These are phyloP conservation scores for Diabrotica balteata DNA, from an alignment of 2,888 invertebrate genomes.

Conservation along the genomic window DNA sequence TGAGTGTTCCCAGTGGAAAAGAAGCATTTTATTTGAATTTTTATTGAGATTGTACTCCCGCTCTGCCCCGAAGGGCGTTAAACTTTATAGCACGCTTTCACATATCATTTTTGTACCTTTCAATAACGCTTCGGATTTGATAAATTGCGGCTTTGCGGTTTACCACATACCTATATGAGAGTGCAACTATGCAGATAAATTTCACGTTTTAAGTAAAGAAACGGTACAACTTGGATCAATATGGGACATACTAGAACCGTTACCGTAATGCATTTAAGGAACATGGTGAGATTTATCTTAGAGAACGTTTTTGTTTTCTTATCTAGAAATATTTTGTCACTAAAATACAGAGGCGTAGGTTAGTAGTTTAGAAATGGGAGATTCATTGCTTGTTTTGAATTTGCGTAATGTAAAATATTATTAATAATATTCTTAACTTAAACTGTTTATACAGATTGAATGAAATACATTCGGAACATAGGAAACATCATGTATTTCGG, in stretches of 20 bases:
- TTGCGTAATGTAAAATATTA: too few species aligned
- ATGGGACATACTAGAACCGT: neutral
- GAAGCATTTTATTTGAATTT: conserved; percentile 26
- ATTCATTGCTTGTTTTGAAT: too few species aligned
- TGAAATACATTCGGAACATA: too few species aligned
- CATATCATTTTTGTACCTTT: conserved; percentile 30
- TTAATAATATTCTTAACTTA: too few species aligned
- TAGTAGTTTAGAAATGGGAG: too few species aligned
- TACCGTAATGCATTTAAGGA: too few species aligned
- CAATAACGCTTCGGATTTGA: conserved; percentile 34
- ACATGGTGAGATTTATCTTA: too few species aligned
- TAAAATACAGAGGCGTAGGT: too few species aligned
- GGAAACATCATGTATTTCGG: too few species aligned
- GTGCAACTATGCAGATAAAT: conserved; percentile 22
- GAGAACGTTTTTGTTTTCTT: too few species aligned
- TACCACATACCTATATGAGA: conserved; percentile 22
- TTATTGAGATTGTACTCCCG: conserved; percentile 23
- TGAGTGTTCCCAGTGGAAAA: neutral
- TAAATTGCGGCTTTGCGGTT: conserved; percentile 34
- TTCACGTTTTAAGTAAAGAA: conserved; percentile 7
- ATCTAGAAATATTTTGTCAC: too few species aligned
- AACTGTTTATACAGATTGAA: too few species aligned
- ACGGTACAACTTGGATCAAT: neutral
- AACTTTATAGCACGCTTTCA: conserved; percentile 29
- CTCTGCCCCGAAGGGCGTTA: conserved; percentile 12